These are phyloP conservation scores for Ditylenchus dipsaci DNA, from an alignment of 1,140 invertebrate species.

Conservation along the genomic window DNA sequence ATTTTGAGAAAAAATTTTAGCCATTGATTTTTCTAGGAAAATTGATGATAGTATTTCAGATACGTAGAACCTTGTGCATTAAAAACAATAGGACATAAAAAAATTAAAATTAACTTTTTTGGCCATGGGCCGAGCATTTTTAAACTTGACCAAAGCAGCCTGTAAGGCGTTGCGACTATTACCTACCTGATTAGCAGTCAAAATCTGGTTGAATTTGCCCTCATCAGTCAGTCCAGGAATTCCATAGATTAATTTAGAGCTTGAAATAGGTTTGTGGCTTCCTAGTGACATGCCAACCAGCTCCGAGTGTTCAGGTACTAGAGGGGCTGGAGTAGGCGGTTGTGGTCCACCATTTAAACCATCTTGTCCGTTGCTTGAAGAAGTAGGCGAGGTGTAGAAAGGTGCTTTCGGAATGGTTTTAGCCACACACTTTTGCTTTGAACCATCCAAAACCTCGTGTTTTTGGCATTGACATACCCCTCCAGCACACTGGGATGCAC, in stretches of 20 bases:
- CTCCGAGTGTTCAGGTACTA: not conserved
- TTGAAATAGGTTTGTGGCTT: not conserved
- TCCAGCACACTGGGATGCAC: constrained; percentile 34
- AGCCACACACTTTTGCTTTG: not conserved
- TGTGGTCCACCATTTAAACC: too few species aligned
- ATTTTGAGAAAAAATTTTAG: too few species aligned
- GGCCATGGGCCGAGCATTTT: too few species aligned
- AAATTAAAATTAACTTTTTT: too few species aligned
- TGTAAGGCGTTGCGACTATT: too few species aligned
- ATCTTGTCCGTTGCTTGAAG: not conserved
- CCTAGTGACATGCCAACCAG: not conserved
- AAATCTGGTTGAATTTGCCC: constrained; percentile 41
- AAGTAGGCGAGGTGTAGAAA: not conserved
- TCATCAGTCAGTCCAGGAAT: constrained; percentile 3
- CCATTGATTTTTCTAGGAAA: too few species aligned
- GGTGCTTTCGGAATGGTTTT: too few species aligned
- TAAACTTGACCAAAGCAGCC: too few species aligned
- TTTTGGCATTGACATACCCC: constrained; percentile 47
- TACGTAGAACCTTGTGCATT: too few species aligned
- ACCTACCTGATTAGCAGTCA: constrained; percentile 38
- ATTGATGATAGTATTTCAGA: too few species aligned
- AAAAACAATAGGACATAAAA: too few species aligned
- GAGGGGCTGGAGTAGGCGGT: not conserved
- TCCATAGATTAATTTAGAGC: not conserved
- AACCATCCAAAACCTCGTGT: constrained; percentile 1